Conservation (phyloP, 2,888 invertebrate genomes). For the Teleiodes luculella region DNA sequence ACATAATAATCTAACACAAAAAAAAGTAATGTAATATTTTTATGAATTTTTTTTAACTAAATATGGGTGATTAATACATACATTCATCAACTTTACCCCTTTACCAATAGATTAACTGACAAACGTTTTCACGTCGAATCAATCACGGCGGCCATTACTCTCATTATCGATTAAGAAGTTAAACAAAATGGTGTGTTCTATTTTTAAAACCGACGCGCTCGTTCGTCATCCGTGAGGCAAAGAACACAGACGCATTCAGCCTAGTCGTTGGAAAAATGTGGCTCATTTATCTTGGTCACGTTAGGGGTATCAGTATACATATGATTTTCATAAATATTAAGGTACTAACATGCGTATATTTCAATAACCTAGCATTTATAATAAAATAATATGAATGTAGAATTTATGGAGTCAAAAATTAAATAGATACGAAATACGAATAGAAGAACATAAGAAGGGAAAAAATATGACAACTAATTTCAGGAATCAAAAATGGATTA, state of each 20-base stretch:
- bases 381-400: too few relatives aligned
- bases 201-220: constrained; percentile 31
- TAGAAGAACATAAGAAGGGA: too few relatives aligned
- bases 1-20: too few relatives aligned
- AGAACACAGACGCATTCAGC: constrained; percentile 30
- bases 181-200: constrained; percentile 29
- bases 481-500: too few relatives aligned
- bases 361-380: too few relatives aligned
- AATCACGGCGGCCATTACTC: constrained; percentile 40
- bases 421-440: too few relatives aligned
- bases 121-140: constrained; percentile 24
- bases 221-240: constrained; percentile 33
- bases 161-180: constrained; percentile 45
- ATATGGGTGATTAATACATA: too few relatives aligned
- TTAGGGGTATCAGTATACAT: constrained; percentile 9
- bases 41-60: too few relatives aligned
- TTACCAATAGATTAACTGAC: constrained; percentile 4
- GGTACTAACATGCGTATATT: too few relatives aligned
- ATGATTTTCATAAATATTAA: constrained; percentile 9
- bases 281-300: constrained; percentile 47
- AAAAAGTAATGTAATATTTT: too few relatives aligned
- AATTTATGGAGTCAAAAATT: too few relatives aligned
- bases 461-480: too few relatives aligned
- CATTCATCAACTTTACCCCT: background rate
- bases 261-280: constrained; percentile 33